A percentile compares a stretch with the other conserved stretches of the same genome.
phyloP scores from a whole-genome alignment of 2,113 vertebrate genomes.

The Pluvialis apricaria region DNA sequence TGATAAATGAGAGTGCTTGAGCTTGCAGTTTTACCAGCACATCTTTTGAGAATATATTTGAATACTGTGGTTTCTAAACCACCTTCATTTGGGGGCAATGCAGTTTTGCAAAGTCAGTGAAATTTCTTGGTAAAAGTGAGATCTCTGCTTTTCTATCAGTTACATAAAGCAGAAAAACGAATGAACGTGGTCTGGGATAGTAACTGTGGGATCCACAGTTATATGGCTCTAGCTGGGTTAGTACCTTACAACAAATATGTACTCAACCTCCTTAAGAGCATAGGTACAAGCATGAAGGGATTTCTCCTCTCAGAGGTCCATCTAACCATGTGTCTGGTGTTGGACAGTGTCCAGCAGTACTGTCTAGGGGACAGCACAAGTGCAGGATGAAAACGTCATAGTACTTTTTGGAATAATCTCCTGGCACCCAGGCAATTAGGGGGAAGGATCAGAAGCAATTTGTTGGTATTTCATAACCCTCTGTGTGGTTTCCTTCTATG shows the following conservation, averaged over 20 bases:
- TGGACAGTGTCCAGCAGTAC: neutral
- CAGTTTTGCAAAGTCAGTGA: neutral
- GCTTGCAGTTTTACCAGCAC: conserved; percentile 15
- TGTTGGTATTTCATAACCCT: neutral
- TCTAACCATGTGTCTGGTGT: accelerated
- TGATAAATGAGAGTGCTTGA: conserved; percentile 18
- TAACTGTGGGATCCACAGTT: neutral
- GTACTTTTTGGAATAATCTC: neutral
- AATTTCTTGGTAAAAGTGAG: neutral
- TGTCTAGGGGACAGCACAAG: neutral
- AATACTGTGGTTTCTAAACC: neutral
- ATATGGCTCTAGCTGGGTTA: neutral
- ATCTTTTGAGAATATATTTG: neutral
- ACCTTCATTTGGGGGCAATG: neutral
- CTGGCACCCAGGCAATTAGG: neutral
- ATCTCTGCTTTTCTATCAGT: neutral
- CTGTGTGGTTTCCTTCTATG: neutral
- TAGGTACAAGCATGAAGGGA: neutral
- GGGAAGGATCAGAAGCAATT: neutral
- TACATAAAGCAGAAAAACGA: neutral
- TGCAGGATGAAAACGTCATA: neutral
- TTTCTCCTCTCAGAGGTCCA: neutral
- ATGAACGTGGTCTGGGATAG: neutral
- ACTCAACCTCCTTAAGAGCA: neutral
- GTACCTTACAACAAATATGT: neutral